Percentiles rank a stretch among this genome's conserved stretches.
phyloP scores from a whole-genome alignment of 2,888 invertebrate genomes.

The Sesamia inferens region DNA sequence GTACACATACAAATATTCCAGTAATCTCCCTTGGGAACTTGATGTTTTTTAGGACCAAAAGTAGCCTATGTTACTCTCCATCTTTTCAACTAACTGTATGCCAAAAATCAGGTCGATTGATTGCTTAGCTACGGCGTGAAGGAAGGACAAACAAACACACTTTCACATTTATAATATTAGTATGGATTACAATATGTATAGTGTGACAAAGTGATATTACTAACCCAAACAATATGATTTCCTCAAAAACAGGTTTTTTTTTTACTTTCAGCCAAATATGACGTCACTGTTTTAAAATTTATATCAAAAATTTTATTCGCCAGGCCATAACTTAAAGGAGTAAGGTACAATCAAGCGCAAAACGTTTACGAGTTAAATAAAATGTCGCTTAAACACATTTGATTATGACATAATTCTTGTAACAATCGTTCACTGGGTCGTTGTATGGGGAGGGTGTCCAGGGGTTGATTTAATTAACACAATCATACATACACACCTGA shows the following conservation, averaged over 20 bases:
- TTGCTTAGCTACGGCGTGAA: too few relatives aligned
- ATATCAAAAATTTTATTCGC: constrained; percentile 45
- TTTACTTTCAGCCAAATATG: constrained; percentile 34
- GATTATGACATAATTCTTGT: constrained; percentile 28
- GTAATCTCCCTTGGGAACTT: too few relatives aligned
- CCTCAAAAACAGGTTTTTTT: constrained; percentile 8
- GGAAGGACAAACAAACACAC: too few relatives aligned
- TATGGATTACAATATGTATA: constrained; percentile 1
- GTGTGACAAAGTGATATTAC: constrained; percentile 24
- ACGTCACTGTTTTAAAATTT: constrained; percentile 43
- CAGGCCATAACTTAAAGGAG: constrained; percentile 39
- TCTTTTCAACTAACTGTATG: too few relatives aligned
- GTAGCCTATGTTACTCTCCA: too few relatives aligned
- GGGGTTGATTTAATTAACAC: constrained; percentile 47
- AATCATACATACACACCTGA: constrained; percentile 34
- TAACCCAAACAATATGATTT: constrained; percentile 27
- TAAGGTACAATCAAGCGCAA: constrained; percentile 37
- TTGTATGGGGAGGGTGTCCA: constrained; percentile 18
- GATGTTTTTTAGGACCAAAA: too few relatives aligned
- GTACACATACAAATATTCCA: too few relatives aligned
- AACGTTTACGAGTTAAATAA: constrained; percentile 28
- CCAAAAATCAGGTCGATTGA: too few relatives aligned
- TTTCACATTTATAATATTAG: too few relatives aligned
- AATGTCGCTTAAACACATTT: constrained; percentile 34
- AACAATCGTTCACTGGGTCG: constrained; percentile 18